These are phyloP conservation scores for Edolisoma coerulescens DNA, from an alignment of 2,113 vertebrate species.

Conservation along the genomic window DNA sequence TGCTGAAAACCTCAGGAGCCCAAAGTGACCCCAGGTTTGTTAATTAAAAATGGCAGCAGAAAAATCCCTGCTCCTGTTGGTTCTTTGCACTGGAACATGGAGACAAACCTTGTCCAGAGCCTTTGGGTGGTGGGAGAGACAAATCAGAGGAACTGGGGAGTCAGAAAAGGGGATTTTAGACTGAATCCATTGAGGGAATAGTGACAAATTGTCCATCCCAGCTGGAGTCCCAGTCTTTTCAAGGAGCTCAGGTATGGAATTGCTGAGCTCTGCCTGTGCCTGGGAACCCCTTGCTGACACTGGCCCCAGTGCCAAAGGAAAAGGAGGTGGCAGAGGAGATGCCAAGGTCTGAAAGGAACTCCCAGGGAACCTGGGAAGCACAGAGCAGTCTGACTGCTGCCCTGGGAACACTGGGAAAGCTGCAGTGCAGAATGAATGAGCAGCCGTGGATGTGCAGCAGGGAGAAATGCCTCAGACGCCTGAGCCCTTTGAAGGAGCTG, in stretches of 20 bases:
- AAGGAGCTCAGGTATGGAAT: neutral
- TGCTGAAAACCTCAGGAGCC: neutral
- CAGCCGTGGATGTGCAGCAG: neutral
- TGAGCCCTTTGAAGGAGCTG: neutral
- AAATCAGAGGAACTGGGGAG: neutral
- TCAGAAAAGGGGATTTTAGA: neutral
- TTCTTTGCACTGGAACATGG: neutral
- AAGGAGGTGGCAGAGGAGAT: neutral
- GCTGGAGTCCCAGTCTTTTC: neutral
- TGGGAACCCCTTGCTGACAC: neutral
- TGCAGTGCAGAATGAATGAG: neutral
- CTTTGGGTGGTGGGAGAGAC: neutral
- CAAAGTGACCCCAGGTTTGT: neutral
- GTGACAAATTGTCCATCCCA: neutral
- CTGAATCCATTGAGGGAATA: neutral
- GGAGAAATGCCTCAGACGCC: neutral
- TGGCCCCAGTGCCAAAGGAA: neutral
- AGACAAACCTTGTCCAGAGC: neutral
- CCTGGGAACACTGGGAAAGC: neutral
- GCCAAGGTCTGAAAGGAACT: neutral
- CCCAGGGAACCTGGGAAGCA: neutral
- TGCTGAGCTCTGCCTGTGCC: neutral
- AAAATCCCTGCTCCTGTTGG: neutral
- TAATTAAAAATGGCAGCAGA: neutral
- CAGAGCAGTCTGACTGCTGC: neutral